phyloP scores from a whole-genome alignment of 35 echinoderm and acorn worm genomes.

The Apostichopus parvimensis region DNA sequence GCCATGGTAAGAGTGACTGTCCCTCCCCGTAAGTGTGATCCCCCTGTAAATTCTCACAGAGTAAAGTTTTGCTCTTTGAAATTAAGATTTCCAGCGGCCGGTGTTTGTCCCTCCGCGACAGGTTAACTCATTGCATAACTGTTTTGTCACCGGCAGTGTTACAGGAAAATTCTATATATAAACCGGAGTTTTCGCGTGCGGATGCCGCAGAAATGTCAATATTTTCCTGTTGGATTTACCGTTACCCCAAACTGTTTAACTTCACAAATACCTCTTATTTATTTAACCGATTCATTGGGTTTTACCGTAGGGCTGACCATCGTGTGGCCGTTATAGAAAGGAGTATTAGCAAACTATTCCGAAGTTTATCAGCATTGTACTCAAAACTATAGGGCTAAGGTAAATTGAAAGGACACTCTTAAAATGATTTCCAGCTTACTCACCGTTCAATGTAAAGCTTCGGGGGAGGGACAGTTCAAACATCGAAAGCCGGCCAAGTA shows the following conservation, averaged over 20 bases:
- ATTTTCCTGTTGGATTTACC: not conserved
- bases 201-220: not conserved
- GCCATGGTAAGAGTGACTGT: too few species aligned
- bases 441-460: not conserved
- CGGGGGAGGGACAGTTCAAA: too few species aligned
- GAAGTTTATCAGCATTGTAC: not conserved
- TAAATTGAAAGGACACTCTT: too few species aligned
- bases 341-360: not conserved
- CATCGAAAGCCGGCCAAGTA: too few species aligned
- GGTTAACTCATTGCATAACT: too few species aligned
- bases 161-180: too few species aligned
- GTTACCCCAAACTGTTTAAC: not conserved
- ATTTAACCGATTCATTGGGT: constrained; percentile 3
- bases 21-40: too few species aligned
- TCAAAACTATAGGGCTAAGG: not conserved
- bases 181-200: not conserved
- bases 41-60: too few species aligned
- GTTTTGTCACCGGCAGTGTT: too few species aligned
- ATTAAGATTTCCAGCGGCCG: too few species aligned
- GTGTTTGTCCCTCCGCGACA: too few species aligned
- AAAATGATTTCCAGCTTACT: not conserved
- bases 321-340: not conserved
- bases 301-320: not conserved
- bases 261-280: not conserved
- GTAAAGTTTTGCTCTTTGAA: too few species aligned